Base-by-base conservation (phyloP, 1,140 invertebrate species). In the Mamestra configurata region DNA sequence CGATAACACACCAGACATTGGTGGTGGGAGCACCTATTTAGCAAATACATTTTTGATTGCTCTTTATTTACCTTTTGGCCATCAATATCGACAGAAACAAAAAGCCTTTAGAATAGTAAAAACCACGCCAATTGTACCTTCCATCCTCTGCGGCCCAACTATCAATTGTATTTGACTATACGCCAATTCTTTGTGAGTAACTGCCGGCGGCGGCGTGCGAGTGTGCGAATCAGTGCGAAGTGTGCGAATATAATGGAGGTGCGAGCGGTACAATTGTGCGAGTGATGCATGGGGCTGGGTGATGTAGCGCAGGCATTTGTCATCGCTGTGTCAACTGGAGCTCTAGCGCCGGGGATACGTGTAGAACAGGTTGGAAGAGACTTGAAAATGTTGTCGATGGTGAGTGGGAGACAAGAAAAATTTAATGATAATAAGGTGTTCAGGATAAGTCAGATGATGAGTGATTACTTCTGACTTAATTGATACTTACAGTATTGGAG, bases 121-220 rank as follows among this genome's bases (percentile, higher is more conserved):
- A 57, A 27, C 11, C 22, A 6, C 4, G 20, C 22, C 61, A 37
- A 66, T 66, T 22, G 61, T 31, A 40, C 10, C 31, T 40, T 8
- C n/a, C 10, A n/a, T 57, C 53, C 22, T 8, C 24, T 5, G 55
- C 55, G 0, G 10, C 10, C 15, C 18, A 66, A 40, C 61, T 40
- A 66, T 66, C 61, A 66, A 66, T 66, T 66, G 61, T 66, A 11
- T 49, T 49, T n/a, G 43, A 49, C 13, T 49, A 49, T 15, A 49
- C 43, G 13, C 43, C 43, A 15, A 49, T 49, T 49, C 13, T 49
- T 49, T 49, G 43, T 43, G 7, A 43, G 40, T 49, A 49, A 49
- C 13, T 15, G 43, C 15, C 43, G 37, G 43, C 15, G 43, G 43
- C 15, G 43, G 43, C n/a, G 43, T 49, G 43, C 24, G 35, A 31